Evolutionary conservation across 2,797 vertebrate species (phyloP), one percentile per base, ranked within the genome.

Genomic region (Sebastes wilsoni): DNA sequence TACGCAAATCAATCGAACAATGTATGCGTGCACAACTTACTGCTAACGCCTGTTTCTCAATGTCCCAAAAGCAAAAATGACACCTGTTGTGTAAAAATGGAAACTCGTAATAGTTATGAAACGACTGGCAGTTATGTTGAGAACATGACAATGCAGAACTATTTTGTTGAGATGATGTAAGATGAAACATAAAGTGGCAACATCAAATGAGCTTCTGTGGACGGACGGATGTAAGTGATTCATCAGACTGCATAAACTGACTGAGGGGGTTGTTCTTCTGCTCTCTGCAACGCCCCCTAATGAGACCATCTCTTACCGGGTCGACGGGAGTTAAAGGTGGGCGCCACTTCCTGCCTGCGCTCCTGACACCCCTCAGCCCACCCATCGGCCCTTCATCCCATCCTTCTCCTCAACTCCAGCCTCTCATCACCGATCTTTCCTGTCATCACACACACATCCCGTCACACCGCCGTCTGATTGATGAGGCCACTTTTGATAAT

Each of bases 401-500:
- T 60, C 84, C 77, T 75, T 71, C 81, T 83, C 71, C 85, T 87
- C 80, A 38, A 34, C 87, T 84, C 67, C 67, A 84, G 91, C 88
- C 92, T 94, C 93, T 95, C 94, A 94, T 95, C 94, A 93, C 89
- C 1, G 49, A 79, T 85, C 84, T 80, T 69, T 93, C 91, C 89
- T 95, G 92, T 95, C 94, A 94, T 94, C 94, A 92, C 89, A 73
- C 82, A 84, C 88, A 88, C 88, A 87, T 90, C 84, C 82, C 75
- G 89, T 92, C 94, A 92, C 85, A 25, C 68, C 1, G 75, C 49
- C 30, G 58, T 78, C 92, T 96, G 95, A 96, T 90, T 88, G 94
- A 95, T 94, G 94, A 92, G 85, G 86, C 89, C 88, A 91, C 93
- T 92, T 94, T 93, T 95, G 93, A 95, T 95, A 95, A 95, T 95